Conservation (phyloP, 2,113 vertebrate species). For the Saguinus imperator region DNA sequence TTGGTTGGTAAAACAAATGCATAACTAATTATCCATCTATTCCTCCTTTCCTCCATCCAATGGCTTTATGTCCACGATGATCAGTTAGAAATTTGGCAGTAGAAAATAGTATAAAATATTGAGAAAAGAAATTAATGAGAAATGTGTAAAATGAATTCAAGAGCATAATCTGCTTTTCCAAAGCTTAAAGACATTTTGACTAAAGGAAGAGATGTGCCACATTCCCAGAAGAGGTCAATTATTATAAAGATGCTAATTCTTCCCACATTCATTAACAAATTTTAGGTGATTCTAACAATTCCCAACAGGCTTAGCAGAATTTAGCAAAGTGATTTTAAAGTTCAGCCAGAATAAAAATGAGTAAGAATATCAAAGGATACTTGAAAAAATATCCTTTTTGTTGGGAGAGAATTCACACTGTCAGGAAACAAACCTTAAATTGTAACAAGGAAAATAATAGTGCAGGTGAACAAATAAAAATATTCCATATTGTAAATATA, state of each 20-base stretch:
- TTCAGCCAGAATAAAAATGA: not conserved
- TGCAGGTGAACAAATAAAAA: not conserved
- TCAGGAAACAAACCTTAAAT: not conserved
- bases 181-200: not conserved
- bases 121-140: not conserved
- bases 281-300: not conserved
- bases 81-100: not conserved
- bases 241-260: not conserved
- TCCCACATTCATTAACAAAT: not conserved
- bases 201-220: not conserved
- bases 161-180: not conserved
- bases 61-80: not conserved
- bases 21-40: no score
- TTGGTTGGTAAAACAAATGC: not conserved
- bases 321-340: not conserved
- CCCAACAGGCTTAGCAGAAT: not conserved
- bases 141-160: not conserved
- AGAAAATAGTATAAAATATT: not conserved
- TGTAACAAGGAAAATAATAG: not conserved
- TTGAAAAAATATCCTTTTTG: not conserved
- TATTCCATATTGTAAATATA: not conserved
- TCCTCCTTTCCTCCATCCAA: not conserved
- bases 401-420: not conserved
- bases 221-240: not conserved
- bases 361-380: not conserved